Evolutionary conservation across 2,113 vertebrate species (phyloP).

Genomic region (Anarrhichthys ocellatus): DNA sequence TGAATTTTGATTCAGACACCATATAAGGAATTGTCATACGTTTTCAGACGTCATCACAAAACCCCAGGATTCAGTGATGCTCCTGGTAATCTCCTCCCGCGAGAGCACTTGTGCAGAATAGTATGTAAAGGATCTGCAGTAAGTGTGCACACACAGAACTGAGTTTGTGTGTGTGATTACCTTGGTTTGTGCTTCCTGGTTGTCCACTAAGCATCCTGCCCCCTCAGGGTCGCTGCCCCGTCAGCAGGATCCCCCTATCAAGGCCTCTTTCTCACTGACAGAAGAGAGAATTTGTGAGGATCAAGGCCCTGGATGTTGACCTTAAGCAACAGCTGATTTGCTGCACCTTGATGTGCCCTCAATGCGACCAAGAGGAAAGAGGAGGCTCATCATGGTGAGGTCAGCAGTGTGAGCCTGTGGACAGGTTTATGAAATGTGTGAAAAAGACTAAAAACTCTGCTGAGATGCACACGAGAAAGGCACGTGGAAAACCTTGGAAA

Average conservation of each 20-base stretch:
- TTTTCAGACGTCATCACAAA: slow-evolving; percentile 26
- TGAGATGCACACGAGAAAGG: not conserved
- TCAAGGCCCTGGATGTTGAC: slow-evolving; percentile 26
- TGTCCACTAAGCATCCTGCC: slow-evolving; percentile 11
- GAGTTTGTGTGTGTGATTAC: slow-evolving; percentile 4
- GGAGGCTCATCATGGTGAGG: not conserved
- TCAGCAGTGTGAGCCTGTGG: not conserved
- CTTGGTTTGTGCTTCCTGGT: slow-evolving; percentile 4
- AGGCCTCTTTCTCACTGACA: slow-evolving; percentile 45
- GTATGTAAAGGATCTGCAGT: not conserved
- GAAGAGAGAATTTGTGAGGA: slow-evolving; percentile 25
- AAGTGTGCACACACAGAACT: not conserved
- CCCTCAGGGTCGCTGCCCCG: slow-evolving; percentile 36
- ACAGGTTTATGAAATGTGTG: not conserved
- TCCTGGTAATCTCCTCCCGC: not conserved
- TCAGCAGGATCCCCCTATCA: slow-evolving; percentile 65
- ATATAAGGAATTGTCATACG: slow-evolving; percentile 35
- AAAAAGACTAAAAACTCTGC: not conserved
- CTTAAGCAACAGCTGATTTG: slow-evolving; percentile 29
- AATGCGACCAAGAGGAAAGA: not conserved
- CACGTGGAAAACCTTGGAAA: not conserved
- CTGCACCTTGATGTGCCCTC: not conserved
- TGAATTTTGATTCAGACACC: slow-evolving; percentile 19
- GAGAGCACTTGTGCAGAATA: not conserved
- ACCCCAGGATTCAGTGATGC: not conserved